Conservation (phyloP, 2,888 invertebrate genomes). For the Hanleya hanleyi region DNA sequence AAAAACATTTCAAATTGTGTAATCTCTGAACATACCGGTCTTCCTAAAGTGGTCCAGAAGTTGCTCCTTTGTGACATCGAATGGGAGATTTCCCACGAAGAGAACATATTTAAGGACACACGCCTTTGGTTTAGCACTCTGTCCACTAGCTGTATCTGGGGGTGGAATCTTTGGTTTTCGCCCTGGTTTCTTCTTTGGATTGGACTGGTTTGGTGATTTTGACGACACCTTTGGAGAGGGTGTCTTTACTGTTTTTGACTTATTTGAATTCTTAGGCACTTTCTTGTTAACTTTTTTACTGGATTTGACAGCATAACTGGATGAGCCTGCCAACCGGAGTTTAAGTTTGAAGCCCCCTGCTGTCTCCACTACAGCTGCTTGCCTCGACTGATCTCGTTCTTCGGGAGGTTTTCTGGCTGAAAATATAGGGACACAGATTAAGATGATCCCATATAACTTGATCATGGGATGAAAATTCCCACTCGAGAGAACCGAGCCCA, state of each 20-base stretch:
- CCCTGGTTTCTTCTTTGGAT: background rate
- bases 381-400: background rate
- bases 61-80: constrained; percentile 58
- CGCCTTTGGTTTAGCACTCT: constrained; percentile 40
- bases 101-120: no score
- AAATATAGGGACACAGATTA: no score
- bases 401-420: background rate
- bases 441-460: no score
- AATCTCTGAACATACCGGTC: constrained; percentile 47
- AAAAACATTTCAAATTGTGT: background rate
- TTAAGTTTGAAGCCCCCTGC: background rate
- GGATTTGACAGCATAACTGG: background rate
- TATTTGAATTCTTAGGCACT: no score
- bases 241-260: background rate
- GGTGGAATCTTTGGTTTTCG: background rate
- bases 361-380: background rate
- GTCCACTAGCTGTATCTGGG: background rate
- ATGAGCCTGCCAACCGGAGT: background rate
- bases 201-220: background rate
- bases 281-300: background rate
- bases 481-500: no score
- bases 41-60: constrained; percentile 64
- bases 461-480: no score
- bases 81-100: constrained; percentile 65
- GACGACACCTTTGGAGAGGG: background rate